phyloP scores from a whole-genome alignment of 2,888 invertebrate species.

The Mylabris sibirica region DNA sequence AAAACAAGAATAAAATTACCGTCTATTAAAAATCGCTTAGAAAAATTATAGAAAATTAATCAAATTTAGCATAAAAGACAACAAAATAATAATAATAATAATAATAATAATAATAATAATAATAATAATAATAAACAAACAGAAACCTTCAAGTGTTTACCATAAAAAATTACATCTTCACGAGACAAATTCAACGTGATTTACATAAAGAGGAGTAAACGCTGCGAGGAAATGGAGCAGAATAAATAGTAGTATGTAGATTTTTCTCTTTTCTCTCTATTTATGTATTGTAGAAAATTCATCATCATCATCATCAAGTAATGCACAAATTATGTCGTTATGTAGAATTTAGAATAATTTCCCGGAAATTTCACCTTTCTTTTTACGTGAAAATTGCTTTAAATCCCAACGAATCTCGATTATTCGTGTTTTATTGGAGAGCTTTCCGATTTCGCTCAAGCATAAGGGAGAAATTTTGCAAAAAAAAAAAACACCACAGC shows the following conservation, averaged over 20 bases:
- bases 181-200: background rate
- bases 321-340: background rate
- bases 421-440: no score
- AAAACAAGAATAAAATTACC: background rate
- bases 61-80: background rate
- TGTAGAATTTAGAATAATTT: background rate
- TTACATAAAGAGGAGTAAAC: background rate
- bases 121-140: no score
- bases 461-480: background rate
- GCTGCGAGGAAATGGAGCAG: conserved; percentile 5
- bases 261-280: background rate
- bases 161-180: background rate
- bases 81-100: background rate
- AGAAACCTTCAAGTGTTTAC: background rate
- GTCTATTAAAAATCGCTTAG: background rate
- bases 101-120: no score
- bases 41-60: background rate
- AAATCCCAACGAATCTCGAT: no score
- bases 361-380: no score
- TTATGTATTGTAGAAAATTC: no score
- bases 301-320: no score
- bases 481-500: no score
- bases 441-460: no score
- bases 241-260: background rate
- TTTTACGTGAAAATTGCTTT: no score